Conservation (phyloP, 1,140 invertebrate genomes). For the Camponotus floridanus region DNA sequence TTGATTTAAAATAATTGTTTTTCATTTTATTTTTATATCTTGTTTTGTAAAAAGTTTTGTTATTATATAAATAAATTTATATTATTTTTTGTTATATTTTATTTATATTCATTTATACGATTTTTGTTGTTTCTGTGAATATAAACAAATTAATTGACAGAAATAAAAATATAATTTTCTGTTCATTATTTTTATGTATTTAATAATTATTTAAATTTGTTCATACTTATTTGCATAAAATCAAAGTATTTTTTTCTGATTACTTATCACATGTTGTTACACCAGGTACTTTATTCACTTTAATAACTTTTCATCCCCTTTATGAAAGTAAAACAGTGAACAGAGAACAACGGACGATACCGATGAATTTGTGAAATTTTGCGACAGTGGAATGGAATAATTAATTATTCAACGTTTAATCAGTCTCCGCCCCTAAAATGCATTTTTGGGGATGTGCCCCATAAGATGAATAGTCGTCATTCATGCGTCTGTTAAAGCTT, state of each 20-base stretch:
- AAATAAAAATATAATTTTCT: not conserved
- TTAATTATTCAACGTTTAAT: slow-evolving; percentile 58
- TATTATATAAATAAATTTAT: not conserved
- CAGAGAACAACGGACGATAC: not conserved
- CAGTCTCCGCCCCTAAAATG: slow-evolving; percentile 26
- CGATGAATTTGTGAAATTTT: slow-evolving; percentile 44
- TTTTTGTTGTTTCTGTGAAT: not conserved
- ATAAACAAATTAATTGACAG: not conserved
- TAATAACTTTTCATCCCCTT: slow-evolving; percentile 23
- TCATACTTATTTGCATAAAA: not conserved
- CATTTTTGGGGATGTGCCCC: slow-evolving; percentile 10
- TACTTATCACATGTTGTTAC: slow-evolving; percentile 11
- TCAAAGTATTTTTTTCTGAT: not conserved
- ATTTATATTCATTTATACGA: no score
- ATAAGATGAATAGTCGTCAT: slow-evolving; percentile 15
- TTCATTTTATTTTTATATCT: not conserved
- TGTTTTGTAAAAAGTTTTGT: not conserved
- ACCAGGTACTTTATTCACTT: slow-evolving; percentile 7
- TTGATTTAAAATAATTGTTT: not conserved
- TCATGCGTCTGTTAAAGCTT: slow-evolving; percentile 15
- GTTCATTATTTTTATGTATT: not conserved
- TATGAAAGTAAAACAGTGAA: not conserved
- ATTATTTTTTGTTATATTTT: not conserved
- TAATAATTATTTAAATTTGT: not conserved
- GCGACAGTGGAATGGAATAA: slow-evolving; percentile 45